Evolutionary conservation across 1,140 invertebrate genomes (phyloP), one percentile per base, ranked within the genome.

Genomic region (Hylaeus anthracinus): DNA sequence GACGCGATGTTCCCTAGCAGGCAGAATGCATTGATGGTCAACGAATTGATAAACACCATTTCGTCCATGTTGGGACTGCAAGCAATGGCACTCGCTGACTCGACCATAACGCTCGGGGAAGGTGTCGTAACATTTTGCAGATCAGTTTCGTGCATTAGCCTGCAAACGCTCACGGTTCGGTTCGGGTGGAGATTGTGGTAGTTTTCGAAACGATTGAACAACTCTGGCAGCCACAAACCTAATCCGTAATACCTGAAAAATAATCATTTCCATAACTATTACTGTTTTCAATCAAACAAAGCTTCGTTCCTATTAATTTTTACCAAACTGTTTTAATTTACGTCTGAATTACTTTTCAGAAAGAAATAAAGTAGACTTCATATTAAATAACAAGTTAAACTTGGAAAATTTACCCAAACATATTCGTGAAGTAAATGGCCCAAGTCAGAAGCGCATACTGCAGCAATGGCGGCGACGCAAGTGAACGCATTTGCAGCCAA

Each of bases 201-300:
- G 39, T 90, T 90, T 58, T 94, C 91, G 80, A 95, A 94, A 3
- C 95, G 93, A 10, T 95, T 94, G 51, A 96, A 95, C 5, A 96
- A 89, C 88, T 96, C 96, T 26, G 96, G 96, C 26, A 96, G 94
- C 96, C 96, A 96, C 26, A 96, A 91, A 74, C 95, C 96, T 6
- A 96, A 88, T 2, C 96, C 96, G 72, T 96, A 96, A 78, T 95
- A 96, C 4, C 96, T 96, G 92, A 58, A 70, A 58, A 53, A 26
- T 26, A 26, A 26, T 26, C 26, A 26, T 26, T 26, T 26, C 26
- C 26, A 26, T 26, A 26, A 26, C 26, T 26, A 26, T 26, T 26
- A 26, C 26, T 26, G 26, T 26, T 26, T 26, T 26, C 0, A 26
- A 26, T 26, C 26, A 26, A 26, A 26, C 26, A 26, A 26, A 26